Percentiles rank a stretch among this genome's conserved stretches.
Conservation (phyloP, 2,888 invertebrate genomes). For the Lathronympha strigana region DNA sequence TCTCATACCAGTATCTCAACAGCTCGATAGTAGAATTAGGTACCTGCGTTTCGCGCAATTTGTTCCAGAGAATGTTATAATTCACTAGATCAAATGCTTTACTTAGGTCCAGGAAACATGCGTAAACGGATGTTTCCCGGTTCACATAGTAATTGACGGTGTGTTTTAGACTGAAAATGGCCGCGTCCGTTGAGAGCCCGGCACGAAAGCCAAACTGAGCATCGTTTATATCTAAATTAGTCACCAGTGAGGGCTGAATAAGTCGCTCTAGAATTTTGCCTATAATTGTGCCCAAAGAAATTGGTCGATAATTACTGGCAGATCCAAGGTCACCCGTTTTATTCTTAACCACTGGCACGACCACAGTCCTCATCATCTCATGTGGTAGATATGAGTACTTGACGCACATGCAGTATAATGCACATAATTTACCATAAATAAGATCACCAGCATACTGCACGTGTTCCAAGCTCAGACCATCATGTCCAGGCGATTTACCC, state of each 20-base stretch:
- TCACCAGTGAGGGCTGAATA: not conserved
- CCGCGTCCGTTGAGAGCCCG: not conserved
- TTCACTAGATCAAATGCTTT: not conserved
- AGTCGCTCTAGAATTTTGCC: not conserved
- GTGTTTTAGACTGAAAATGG: not conserved
- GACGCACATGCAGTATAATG: slow-evolving; percentile 3
- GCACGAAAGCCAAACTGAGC: slow-evolving; percentile 16
- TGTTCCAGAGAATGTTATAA: not conserved
- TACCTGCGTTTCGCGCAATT: not conserved
- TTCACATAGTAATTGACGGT: not conserved
- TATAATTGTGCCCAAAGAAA: too few species aligned
- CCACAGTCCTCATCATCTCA: slow-evolving; percentile 16
- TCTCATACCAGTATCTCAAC: not conserved
- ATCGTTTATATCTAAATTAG: not conserved
- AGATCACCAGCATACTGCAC: slow-evolving; percentile 4
- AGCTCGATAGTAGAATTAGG: not conserved
- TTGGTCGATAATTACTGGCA: not conserved
- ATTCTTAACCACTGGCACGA: slow-evolving; percentile 3
- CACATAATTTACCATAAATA: not conserved
- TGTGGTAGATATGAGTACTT: slow-evolving; percentile 1
- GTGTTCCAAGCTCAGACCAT: slow-evolving; percentile 16
- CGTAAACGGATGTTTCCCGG: not conserved
- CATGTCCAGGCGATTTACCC: slow-evolving; percentile 12
- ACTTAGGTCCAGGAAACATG: not conserved
- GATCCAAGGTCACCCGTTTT: not conserved